Conservation (phyloP, 2,113 vertebrate genomes). For the Formicarius rufipectus region DNA sequence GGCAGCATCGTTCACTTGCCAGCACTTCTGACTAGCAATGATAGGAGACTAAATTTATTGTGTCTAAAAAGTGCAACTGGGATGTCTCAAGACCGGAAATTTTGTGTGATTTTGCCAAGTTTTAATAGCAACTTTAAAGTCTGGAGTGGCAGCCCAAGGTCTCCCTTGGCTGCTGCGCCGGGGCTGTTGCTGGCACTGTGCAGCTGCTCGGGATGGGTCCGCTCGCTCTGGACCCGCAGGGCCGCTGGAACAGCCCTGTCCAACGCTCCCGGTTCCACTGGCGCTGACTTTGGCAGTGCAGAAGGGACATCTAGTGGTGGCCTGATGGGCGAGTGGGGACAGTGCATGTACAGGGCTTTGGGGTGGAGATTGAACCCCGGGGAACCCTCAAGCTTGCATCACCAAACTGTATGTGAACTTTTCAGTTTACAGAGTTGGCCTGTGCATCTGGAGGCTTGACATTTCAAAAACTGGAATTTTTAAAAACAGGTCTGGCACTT, state of each 20-base stretch:
- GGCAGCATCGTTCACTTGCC: background rate
- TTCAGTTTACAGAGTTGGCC: background rate
- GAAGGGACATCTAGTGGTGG: constrained; percentile 31
- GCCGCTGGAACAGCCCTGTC: background rate
- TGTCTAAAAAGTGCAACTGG: background rate
- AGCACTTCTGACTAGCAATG: background rate
- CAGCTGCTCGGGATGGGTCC: background rate
- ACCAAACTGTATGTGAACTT: background rate
- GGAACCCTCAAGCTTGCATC: background rate
- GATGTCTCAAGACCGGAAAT: background rate
- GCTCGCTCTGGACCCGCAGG: too few relatives aligned
- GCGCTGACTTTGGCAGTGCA: background rate
- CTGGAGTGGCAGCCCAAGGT: background rate
- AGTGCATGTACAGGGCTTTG: background rate
- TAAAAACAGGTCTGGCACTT: background rate
- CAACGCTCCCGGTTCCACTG: background rate
- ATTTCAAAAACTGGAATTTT: background rate
- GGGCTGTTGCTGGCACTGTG: background rate
- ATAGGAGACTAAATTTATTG: background rate
- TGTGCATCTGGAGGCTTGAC: background rate
- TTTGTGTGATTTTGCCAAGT: background rate
- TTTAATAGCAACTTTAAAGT: background rate
- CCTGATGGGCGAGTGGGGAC: background rate
- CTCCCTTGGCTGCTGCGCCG: background rate
- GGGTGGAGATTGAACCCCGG: background rate